Base-by-base conservation (phyloP, 2,888 invertebrate genomes). In the Molanna angustata region DNA sequence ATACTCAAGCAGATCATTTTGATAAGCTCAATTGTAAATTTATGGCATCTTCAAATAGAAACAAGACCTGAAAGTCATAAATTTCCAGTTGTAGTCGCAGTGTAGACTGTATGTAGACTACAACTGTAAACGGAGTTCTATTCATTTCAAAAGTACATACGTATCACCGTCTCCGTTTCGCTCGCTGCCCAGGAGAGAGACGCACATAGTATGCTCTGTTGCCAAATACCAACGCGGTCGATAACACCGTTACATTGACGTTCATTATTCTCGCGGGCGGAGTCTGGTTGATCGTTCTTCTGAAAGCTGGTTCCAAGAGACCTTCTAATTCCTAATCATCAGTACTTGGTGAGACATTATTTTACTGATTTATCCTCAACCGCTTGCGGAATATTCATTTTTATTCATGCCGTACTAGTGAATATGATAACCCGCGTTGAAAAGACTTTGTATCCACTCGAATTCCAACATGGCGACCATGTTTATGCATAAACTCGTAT, bases 221-320 rank as follows among this genome's bases (percentile, higher is more conserved):
- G 47, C 37, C 47, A 47, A 22, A 37, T 13, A 14, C 22, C 37
- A 35, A 4, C 37, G 37, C 47, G 47, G 47, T 47, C 47, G 47
- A 47, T 47, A 47, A 31, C 32, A 27, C 43, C 16, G n/a, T 21
- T 21, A 16, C 45, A 17, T 22, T 17, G 20, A 13, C 16, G 33
- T 47, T 22, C n/a, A 18, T 45, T 45, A 33, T 20, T 33, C 35
- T 19, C 35, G 45, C 32, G 33, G 14, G 45, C 16, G 17, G 33
- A 16, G n/a, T n/a, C 35, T 33, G 16, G 35, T 45, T 14, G 33
- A 20, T 33, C 32, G 19, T 27, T 31, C 35, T 45, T 27, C 27
- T 27, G 27, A 7, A 4, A 4, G 33, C 20, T 20, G 13, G 19
- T 45, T 20, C 35, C 22, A 33, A 45, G 33, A 19, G 17, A 3